Conservation (phyloP, 2,797 vertebrate species). For the Oophaga sylvatica region DNA sequence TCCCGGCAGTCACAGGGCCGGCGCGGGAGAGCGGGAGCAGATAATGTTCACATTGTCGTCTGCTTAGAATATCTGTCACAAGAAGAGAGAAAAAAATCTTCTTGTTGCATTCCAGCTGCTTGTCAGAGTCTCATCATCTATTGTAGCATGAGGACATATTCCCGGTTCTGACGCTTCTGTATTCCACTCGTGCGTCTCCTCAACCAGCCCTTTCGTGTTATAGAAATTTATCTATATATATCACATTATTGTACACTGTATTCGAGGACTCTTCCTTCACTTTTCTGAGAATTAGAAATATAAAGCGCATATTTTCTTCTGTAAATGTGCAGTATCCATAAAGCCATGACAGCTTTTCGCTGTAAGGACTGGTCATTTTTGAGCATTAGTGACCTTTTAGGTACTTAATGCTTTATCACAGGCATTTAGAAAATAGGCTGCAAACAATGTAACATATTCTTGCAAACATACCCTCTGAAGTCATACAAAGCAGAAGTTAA, state of each 20-base stretch:
- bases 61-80: slow-evolving; percentile 12
- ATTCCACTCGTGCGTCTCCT: background rate
- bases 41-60: slow-evolving; percentile 38
- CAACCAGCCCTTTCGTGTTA: background rate
- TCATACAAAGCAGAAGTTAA: no score
- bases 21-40: slow-evolving; percentile 4
- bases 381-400: background rate
- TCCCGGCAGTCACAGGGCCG: slow-evolving; percentile 29
- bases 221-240: background rate
- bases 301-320: background rate
- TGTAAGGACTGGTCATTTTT: background rate
- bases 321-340: background rate
- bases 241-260: background rate
- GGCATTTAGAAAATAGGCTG: background rate
- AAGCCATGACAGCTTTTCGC: background rate
- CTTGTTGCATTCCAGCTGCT: slow-evolving; percentile 22
- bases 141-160: background rate
- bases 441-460: background rate
- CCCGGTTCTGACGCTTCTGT: background rate
- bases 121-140: slow-evolving; percentile 14
- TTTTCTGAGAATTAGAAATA: background rate
- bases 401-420: background rate
- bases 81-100: background rate
- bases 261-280: background rate
- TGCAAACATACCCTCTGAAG: background rate